Base-by-base conservation (phyloP, 2,113 vertebrate species). In the Trachemys scripta region DNA sequence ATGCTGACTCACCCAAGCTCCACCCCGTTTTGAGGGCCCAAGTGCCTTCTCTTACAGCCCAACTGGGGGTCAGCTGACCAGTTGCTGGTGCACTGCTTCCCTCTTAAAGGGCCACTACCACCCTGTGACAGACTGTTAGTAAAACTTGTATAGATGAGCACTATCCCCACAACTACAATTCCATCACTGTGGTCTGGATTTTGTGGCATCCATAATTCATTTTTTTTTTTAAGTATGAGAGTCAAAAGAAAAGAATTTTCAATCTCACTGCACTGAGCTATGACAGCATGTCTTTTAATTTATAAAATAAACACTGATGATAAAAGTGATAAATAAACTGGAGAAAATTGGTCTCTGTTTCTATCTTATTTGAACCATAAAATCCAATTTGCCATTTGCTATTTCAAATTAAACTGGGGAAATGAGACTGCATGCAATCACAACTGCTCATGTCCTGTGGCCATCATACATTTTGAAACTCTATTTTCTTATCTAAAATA, bases 301-400 rank as follows among this genome's bases (percentile, higher is more conserved):
- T 97, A 96, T 93, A 88, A 95, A 97, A 91, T 93, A 98, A 98
- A 82, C 95, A 94, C 24, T 25, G 75, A 88, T 91, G 86, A 94
- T 97, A 96, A 88, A 95, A 96, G 62, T 93, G 94, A 96, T 95
- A 93, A 96, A 96, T 97, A 98, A 98, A 97, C 50, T 88, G 65
- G 82, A 97, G 94, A 97, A 98, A 98, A 98, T 97, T 98, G 80
- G 96, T 96, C 95, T 98, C 97, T 98, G 84, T 98, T 98, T 96
- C 97, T 85, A 76, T 95, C 75, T 93, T 96, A 97, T 98, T 95
- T 98, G 94, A 97, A 96, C 85, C 83, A 96, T 95, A 85, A 96
- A 98, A 98, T 96, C 62, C 91, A 97, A 98, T 98, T 98, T 95
- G 89, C 87, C 84, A 95, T 98, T 98, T 94, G 78, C 17, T 86